Conservation (phyloP, 2,113 vertebrate species). For the Charadrius vociferus region DNA sequence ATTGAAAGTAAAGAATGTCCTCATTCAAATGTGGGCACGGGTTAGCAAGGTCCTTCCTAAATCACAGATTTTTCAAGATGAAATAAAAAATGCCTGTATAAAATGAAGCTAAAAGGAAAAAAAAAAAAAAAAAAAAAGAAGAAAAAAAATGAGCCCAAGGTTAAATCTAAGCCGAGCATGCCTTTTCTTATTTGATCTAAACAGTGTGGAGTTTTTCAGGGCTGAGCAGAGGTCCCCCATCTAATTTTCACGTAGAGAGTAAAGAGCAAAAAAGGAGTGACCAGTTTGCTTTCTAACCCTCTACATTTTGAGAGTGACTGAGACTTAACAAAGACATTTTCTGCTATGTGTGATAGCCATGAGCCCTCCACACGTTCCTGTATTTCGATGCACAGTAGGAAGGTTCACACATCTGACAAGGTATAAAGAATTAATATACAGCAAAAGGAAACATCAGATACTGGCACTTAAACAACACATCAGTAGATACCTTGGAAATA, state of each 20-base stretch:
- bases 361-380: neutral
- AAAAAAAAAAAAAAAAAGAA: neutral
- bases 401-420: neutral
- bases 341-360: neutral
- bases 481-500: neutral
- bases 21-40: neutral
- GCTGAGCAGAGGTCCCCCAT: neutral
- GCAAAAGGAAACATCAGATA: conserved; percentile 10
- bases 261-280: neutral
- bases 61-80: neutral
- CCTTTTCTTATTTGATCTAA: neutral
- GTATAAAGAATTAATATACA: conserved; percentile 41
- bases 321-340: neutral
- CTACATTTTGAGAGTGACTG: neutral
- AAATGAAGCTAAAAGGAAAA: neutral
- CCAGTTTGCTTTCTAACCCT: neutral
- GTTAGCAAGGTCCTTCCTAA: neutral
- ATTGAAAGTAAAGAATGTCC: neutral
- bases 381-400: conserved; percentile 3
- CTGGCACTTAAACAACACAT: neutral
- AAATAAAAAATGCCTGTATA: neutral
- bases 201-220: neutral
- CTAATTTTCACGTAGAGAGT: neutral
- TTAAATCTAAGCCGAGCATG: neutral
- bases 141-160: neutral